A percentile compares a stretch with the other conserved stretches of the same genome.
phyloP scores from a whole-genome alignment of 2,888 invertebrate species.

The Leucania comma region DNA sequence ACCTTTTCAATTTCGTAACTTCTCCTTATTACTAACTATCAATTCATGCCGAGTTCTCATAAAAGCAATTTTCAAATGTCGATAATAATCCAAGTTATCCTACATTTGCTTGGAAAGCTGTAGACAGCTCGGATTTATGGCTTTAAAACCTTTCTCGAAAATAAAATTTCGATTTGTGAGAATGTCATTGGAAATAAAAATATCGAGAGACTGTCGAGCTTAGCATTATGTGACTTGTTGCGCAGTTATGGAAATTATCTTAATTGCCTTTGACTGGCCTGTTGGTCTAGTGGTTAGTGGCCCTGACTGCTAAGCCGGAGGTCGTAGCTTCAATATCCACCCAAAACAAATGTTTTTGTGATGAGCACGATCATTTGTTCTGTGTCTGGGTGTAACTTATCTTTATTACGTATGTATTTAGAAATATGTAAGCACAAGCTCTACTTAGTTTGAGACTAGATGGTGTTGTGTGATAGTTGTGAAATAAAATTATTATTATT shows the following conservation, averaged over 20 bases:
- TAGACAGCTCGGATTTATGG: conserved; percentile 53
- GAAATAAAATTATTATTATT: not conserved
- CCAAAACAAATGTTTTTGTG: too few species aligned
- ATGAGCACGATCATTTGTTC: too few species aligned
- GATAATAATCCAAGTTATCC: conserved; percentile 55
- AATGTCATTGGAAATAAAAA: conserved; percentile 47
- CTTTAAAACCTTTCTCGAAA: conserved; percentile 45
- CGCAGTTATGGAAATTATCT: not conserved
- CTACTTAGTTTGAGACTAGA: too few species aligned
- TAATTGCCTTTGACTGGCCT: too few species aligned
- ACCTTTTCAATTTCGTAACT: conserved; percentile 25
- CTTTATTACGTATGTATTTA: too few species aligned
- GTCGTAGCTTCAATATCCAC: too few species aligned
- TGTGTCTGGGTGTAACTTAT: too few species aligned
- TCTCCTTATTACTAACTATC: conserved; percentile 46
- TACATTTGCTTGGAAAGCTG: conserved; percentile 49
- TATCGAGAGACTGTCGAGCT: conserved; percentile 16
- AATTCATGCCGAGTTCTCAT: conserved; percentile 40
- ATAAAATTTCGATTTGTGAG: conserved; percentile 51
- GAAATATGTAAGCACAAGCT: too few species aligned
- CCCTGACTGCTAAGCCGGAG: too few species aligned
- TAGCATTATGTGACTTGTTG: conserved; percentile 8
- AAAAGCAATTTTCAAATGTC: conserved; percentile 53
- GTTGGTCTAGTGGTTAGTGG: too few species aligned
- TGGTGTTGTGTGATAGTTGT: too few species aligned